Base-by-base conservation (phyloP, 2,888 invertebrate genomes). In the Coleophora flavipennella region DNA sequence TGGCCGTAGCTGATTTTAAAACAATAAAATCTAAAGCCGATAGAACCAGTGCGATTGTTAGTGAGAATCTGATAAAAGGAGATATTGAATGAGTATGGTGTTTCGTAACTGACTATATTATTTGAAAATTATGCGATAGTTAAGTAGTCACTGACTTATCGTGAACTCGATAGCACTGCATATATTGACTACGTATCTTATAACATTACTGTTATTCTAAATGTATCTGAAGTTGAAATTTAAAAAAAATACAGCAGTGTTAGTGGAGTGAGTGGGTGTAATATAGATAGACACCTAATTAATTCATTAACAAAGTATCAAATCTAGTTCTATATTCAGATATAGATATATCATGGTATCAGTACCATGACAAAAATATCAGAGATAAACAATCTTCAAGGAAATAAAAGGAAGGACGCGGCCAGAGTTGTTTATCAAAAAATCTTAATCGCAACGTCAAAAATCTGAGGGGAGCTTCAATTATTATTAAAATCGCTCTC, bases 401-500 rank as follows among this genome's bases (percentile, higher is more conserved):
- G 59, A 69, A 66, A 53, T 50, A 54, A 56, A 64, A 61, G 9
- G 56, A 56, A 59, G 57, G 57, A 50, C 57, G 54, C n/a, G n/a
- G n/a, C n/a, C n/a, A n/a, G 53, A 60, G 63, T 67, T 68, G 67
- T 65, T 72, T 71, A 69, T 60, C 49, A 48, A 59, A 60, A 70
- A 71, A 68, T 67, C 67, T 73, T 70, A 72, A 79, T 78, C 71
- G 59, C 50, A 53, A 54, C 64, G 68, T 74, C 76, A 70, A 72
- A 73, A 76, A 65, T 68, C 67, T 62, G 67, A 61, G 55, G 53
- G 56, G 64, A 63, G 70, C 65, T 64, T 65, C 74, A 72, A 75
- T 83, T 80, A 78, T 79, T 70, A 81, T 67, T 67, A 76, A 78
- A 80, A 81, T 67, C 65, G 60, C 58, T 62, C 60, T 51, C 59